A percentile compares a stretch with the other conserved stretches of the same genome.
phyloP scores from a whole-genome alignment of 1,140 invertebrate species.

The Heliconius eleuchia region DNA sequence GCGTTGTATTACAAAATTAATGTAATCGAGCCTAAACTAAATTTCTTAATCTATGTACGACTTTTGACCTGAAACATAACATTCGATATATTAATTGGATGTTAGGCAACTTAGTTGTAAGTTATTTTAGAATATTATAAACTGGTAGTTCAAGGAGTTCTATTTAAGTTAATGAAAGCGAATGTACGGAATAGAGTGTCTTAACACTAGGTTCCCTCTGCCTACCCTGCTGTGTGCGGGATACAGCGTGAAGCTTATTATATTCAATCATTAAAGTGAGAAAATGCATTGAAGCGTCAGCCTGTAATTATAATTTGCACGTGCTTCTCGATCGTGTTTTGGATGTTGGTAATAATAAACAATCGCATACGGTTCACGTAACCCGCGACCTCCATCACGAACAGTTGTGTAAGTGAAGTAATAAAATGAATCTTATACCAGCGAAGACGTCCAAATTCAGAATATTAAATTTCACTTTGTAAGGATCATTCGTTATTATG shows the following conservation, averaged over 20 bases:
- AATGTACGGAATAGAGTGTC: conserved; percentile 14
- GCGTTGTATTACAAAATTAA: conserved; percentile 47
- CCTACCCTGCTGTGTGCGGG: too few relatives aligned
- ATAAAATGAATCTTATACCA: conserved; percentile 34
- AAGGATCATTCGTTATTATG: not conserved
- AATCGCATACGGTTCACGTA: conserved; percentile 42
- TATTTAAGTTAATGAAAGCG: conserved; percentile 9
- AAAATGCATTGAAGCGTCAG: conserved; percentile 38
- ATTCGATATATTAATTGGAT: conserved; percentile 40
- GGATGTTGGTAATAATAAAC: conserved; percentile 42
- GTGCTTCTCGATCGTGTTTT: conserved; percentile 41
- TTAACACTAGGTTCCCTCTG: too few relatives aligned
- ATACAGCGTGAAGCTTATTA: too few relatives aligned
- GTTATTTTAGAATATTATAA: not conserved
- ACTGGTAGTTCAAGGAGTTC: not conserved
- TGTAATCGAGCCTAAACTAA: conserved; percentile 43
- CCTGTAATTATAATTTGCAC: conserved; percentile 39
- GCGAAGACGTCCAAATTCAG: conserved; percentile 24
- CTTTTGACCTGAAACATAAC: conserved; percentile 42
- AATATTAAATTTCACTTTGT: conserved; percentile 18
- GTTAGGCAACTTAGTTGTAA: conserved; percentile 31
- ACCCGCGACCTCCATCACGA: conserved; percentile 44
- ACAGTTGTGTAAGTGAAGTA: conserved; percentile 39
- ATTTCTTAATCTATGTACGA: conserved; percentile 45
- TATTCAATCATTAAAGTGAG: conserved; percentile 28